Conservation (phyloP, 2,888 invertebrate genomes). For the Cheilosia soror region DNA sequence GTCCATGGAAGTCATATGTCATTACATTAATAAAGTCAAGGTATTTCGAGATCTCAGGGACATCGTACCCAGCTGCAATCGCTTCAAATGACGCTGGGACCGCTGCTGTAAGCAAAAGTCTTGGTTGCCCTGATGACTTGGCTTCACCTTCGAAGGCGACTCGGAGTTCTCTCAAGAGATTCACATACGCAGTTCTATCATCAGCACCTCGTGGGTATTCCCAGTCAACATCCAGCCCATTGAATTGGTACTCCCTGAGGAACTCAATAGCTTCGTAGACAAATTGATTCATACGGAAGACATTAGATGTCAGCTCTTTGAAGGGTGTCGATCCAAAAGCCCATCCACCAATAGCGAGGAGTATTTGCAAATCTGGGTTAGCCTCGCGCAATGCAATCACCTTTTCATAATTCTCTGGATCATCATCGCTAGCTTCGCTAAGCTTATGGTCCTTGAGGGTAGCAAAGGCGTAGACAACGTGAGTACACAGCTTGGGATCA, state of each 20-base stretch:
- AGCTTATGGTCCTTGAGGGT: slow-evolving; percentile 94
- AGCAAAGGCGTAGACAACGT: slow-evolving; percentile 97
- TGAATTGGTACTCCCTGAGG: slow-evolving; percentile 94
- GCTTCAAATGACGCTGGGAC: slow-evolving; percentile 97
- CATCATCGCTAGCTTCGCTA: slow-evolving; percentile 91
- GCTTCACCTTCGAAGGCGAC: slow-evolving; percentile 96
- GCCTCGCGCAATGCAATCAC: slow-evolving; percentile 93
- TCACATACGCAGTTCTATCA: slow-evolving; percentile 93
- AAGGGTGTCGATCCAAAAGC: slow-evolving; percentile 97
- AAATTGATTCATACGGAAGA: slow-evolving; percentile 97
- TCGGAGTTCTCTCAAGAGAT: slow-evolving; percentile 92
- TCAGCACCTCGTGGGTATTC: slow-evolving; percentile 96
- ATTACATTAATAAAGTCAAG: slow-evolving; percentile 97
- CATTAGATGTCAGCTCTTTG: slow-evolving; percentile 95
- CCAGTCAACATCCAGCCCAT: slow-evolving; percentile 97
- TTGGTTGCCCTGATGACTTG: slow-evolving; percentile 92
- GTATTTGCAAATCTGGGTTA: slow-evolving; percentile 93
- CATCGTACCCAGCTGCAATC: slow-evolving; percentile 96
- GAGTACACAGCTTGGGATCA: slow-evolving; percentile 95
- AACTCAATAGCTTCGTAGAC: slow-evolving; percentile 97
- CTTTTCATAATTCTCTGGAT: slow-evolving; percentile 93
- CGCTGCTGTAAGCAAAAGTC: slow-evolving; percentile 92
- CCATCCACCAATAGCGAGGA: slow-evolving; percentile 97
- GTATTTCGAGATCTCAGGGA: slow-evolving; percentile 96
- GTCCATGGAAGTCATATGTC: slow-evolving; percentile 98